Percentiles rank a stretch among this genome's conserved stretches.
phyloP scores from a whole-genome alignment of 2,797 vertebrate species.

The Glossophaga mutica region DNA sequence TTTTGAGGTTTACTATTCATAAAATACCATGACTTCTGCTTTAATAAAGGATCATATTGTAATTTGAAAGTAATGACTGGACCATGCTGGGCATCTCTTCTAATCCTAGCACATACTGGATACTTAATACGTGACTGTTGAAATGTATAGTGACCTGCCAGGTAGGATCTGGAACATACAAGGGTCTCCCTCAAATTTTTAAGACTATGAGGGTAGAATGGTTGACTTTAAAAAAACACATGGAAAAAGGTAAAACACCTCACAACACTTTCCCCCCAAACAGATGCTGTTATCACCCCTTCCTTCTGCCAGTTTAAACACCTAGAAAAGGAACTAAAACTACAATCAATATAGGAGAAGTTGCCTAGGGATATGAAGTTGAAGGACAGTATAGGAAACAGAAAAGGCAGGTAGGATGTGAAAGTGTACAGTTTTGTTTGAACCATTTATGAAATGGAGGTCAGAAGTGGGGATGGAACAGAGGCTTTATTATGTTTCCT shows the following conservation, averaged over 20 bases:
- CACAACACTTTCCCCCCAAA: neutral
- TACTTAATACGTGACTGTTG: neutral
- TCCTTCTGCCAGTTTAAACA: neutral
- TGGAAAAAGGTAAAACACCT: neutral
- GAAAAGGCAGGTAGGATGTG: neutral
- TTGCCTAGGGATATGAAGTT: neutral
- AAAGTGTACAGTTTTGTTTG: neutral
- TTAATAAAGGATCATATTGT: neutral
- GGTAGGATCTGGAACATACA: neutral
- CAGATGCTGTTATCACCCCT: neutral
- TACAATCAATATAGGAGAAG: neutral
- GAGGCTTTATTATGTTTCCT: neutral
- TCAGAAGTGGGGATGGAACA: neutral
- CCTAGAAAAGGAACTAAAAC: neutral
- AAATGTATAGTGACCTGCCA: neutral
- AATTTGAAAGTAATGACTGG: neutral
- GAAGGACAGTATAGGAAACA: neutral
- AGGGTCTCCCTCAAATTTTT: neutral
- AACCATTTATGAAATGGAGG: neutral
- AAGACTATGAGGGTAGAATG: neutral
- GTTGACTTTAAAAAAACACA: neutral
- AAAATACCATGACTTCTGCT: conserved; percentile 10
- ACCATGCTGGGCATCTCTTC: neutral
- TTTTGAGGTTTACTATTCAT: neutral
- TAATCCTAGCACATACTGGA: neutral